Base-by-base conservation (phyloP, 2,113 vertebrate genomes). In the Erythrolamprus reginae region DNA sequence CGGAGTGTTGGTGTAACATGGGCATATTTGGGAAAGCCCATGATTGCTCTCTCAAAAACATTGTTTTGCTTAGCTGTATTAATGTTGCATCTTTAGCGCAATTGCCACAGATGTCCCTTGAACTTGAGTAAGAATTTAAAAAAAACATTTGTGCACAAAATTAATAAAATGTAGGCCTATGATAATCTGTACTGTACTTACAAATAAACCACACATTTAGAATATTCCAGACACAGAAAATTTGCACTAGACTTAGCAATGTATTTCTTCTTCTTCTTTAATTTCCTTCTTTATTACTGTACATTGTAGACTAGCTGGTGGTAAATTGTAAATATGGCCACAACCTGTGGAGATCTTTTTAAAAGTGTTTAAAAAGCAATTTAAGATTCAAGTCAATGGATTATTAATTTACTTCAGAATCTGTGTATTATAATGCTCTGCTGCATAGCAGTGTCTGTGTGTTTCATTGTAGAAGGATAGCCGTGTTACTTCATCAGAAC, bases 321-420 rank as follows among this genome's bases (percentile, higher is more conserved):
- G 55, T 28, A 95, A 95, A 94, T 33, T 91, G 61, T 94, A 88
- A 93, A 91, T 90, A 94, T 19, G 9, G 89, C 33, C 93, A 95
- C 95, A 96, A 92, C 21, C 38, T 92, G 65, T n/a, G 2, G 26
- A 92, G 10, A 89, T 87, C 2, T 84, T 95, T 95, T 26, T 93
- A 83, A 50, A 92, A 77, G 82, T 53, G 70, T 94, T 95, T 91
- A 12, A 93, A 94, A 95, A 94, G 8, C 19, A 38, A 88, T 94
- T 61, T 95, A 89, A 92, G 19, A 88, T 91, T 91, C 82, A 85
- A 93, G 19, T 9, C 61, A 61, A 82, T 86, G 58, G 47, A 70
- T 88, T 94, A 87, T 89, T 91, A 92, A 88, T 91, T 95, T 93
- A 93, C 55, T 92, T 95, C 53, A 86, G 15, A 84, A 84, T 92